Percentiles rank a stretch among this genome's conserved stretches.
phyloP scores from a whole-genome alignment of 2,888 invertebrate genomes.

The Congeria kusceri region DNA sequence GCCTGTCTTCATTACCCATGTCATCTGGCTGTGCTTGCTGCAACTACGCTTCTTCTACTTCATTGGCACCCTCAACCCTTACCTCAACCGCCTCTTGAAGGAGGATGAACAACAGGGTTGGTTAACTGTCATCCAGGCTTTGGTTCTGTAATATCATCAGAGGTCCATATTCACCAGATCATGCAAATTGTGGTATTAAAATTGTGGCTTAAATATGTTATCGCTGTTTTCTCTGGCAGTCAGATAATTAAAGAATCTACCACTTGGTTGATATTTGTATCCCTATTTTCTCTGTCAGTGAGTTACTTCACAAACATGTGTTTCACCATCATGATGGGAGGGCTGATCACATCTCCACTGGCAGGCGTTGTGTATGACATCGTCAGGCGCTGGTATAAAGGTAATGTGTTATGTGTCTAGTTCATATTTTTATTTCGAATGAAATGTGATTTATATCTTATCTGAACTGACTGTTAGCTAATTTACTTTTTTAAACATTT shows the following conservation, averaged over 20 bases:
- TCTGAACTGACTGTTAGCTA: too few relatives aligned
- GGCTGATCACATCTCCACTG: conserved; percentile 71
- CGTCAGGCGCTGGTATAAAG: conserved; percentile 49
- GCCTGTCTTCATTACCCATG: conserved; percentile 71
- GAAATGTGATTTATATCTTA: too few relatives aligned
- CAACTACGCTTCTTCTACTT: conserved; percentile 76
- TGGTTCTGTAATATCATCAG: too few relatives aligned
- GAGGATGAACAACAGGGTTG: conserved; percentile 61
- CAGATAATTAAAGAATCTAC: too few relatives aligned
- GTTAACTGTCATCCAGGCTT: background rate
- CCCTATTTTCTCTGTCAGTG: conserved; percentile 63
- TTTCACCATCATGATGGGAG: conserved; percentile 74
- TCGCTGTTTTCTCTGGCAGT: too few relatives aligned
- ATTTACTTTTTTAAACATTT: too few relatives aligned
- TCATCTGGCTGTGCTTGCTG: conserved; percentile 72
- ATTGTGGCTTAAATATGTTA: too few relatives aligned
- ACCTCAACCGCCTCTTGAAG: conserved; percentile 57
- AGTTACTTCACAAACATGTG: conserved; percentile 75
- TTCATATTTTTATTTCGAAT: too few relatives aligned
- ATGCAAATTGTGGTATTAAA: too few relatives aligned
- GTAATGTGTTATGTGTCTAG: background rate
- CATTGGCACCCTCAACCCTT: conserved; percentile 72
- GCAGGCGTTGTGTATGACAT: conserved; percentile 74
- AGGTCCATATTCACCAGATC: too few relatives aligned
- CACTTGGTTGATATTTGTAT: background rate